Evolutionary conservation across 2,113 vertebrate genomes (phyloP), one percentile per base, ranked within the genome.

Genomic region (Colistium nudipinnis): DNA sequence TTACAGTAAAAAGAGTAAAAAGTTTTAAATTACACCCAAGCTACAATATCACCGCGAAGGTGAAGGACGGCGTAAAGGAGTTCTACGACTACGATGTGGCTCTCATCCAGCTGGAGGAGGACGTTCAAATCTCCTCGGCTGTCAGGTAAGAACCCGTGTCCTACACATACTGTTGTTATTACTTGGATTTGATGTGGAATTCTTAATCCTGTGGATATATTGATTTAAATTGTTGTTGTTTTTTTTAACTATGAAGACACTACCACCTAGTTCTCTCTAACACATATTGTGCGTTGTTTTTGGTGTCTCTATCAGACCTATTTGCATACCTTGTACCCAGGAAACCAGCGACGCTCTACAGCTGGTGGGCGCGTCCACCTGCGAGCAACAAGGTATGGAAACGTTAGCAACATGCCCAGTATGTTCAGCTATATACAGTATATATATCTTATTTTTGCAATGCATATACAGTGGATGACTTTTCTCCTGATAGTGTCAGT

Each of bases 21-120:
- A 12, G 0, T 0, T 55, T 83, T 16, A 41, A 0, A 1, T 0
- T 56, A 66, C 93, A 94, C 43, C 64, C 77, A 17, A 0, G 63
- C 0, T 94, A 80, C 28, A 67, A 92, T 19, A 0, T 81, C n/a
- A 24, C 0, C 0, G 38, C 28, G 0, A 89, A 85, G 77, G 0
- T 0, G 4, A 0, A 62, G 0, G 0, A 61, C 1, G 82, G 68
- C 0, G 86, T 94, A 28, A 0, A 3, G 0, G 92, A 93, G 77
- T 93, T 89, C 64, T 94, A 92, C 59, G 92, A 93, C 73, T 93
- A 85, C n/a, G 92, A 93, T 20, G 77, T 93, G 11, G 93, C 93
- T 70, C 90, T 94, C 5, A 70, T 94, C 38, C 53, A 90, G 27
- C 77, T 93, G 48, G 0, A 63, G 0, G 0, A 69, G 0, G 19